phyloP scores from a whole-genome alignment of 2,888 invertebrate genomes.

The Gymnosoma rotundatum region DNA sequence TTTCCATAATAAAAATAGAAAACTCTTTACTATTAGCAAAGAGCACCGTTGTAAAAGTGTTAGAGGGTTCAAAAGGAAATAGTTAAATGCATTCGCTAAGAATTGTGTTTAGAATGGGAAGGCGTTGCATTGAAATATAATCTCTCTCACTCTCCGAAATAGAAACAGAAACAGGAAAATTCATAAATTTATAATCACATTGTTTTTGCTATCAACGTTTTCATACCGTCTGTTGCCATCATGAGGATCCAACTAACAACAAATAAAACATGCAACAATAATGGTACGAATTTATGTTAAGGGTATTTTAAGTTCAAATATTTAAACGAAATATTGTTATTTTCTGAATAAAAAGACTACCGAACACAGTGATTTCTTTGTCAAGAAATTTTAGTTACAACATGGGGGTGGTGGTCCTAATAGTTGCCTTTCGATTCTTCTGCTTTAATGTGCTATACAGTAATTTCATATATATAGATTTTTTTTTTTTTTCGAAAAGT shows the following conservation, averaged over 20 bases:
- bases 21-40: too few species aligned
- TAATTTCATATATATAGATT: too few species aligned
- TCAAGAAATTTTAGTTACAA: neutral
- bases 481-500: constrained; percentile 17
- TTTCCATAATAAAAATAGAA: too few species aligned
- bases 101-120: constrained; percentile 59
- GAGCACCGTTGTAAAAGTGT: too few species aligned
- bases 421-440: neutral
- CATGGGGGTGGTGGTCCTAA: neutral
- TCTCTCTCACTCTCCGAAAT: neutral
- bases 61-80: too few species aligned
- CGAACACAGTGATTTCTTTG: constrained; percentile 26
- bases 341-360: neutral
- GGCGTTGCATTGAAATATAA: constrained; percentile 41
- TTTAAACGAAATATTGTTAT: constrained; percentile 28
- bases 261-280: neutral
- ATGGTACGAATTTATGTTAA: neutral
- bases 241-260: constrained; percentile 32
- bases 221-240: neutral
- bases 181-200: neutral
- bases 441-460: neutral
- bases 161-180: neutral
- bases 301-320: constrained; percentile 44
- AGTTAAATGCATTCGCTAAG: constrained; percentile 24
- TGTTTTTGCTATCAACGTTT: neutral